Base-by-base conservation (phyloP, 2,888 invertebrate genomes). In the Noctua pronuba region DNA sequence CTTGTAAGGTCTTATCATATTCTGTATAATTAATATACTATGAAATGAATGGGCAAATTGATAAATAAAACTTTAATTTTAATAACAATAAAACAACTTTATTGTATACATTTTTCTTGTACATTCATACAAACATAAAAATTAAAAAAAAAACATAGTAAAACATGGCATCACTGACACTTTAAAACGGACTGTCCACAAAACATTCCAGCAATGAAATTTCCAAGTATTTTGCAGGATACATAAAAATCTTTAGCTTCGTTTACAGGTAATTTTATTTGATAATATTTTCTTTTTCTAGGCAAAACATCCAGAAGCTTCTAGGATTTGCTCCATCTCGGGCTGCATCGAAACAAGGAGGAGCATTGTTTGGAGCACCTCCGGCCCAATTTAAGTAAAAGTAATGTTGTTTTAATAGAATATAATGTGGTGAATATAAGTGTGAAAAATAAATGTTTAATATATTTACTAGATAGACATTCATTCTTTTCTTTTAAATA, bases 251-350 rank as follows among this genome's bases (percentile, higher is more conserved):
- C 2, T 58, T 41, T 58, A 16, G 1, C 7, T 38, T 18, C 38
- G 13, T 71, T 55, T 16, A 58, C 6, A 62, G 6, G 52, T 24
- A 24, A n/a, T 44, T 66, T 16, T 68, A 18, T 7, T 44, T 60
- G 24, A 41, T 38, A 46, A 24, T 46, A 49, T 28, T 60, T 66
- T 73, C n/a, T 80, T 80, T 84, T 94, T 92, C 82, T 93, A 98
- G 98, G 70, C 98, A 99, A 98, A 99, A 99, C 94, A 99, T 99
- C 84, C 99, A 99, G 95, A 99, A 99, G 94, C 93, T 99, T 76
- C 96, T 99, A 67, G 99, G 99, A 74, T 99, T 99, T 95, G 99
- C 99, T 0, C 99, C 99, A 71, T 99, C 99, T 2, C 97, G 99
- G 91, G 99, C 99, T 44, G 99, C 99, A 71, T 99, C 98, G 83